Evolutionary conservation across 64 coral and sea anemone genomes (phyloP).

Genomic region (Cladopsammia gracilis): DNA sequence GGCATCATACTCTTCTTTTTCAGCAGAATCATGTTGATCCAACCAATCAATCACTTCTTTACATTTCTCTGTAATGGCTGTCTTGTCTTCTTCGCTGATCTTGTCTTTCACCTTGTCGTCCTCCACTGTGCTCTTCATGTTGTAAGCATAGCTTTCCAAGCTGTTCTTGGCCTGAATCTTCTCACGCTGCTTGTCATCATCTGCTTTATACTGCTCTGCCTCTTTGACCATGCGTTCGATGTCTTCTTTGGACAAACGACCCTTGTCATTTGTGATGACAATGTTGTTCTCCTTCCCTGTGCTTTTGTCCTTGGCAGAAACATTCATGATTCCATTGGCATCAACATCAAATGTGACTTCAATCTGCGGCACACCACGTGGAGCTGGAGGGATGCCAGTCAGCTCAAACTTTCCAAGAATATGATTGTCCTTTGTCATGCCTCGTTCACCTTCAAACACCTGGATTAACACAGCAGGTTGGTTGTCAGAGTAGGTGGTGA

Average conservation of each 20-base stretch:
- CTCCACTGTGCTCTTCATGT: slow-evolving; percentile 73
- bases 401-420: slow-evolving; percentile 82
- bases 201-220: slow-evolving; percentile 61
- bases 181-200: slow-evolving; percentile 66
- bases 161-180: slow-evolving; percentile 63
- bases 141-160: slow-evolving; percentile 74
- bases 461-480: slow-evolving; percentile 73
- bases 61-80: slow-evolving; percentile 54
- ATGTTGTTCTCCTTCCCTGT: slow-evolving; percentile 84
- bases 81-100: slow-evolving; percentile 78
- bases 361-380: slow-evolving; percentile 79
- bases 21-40: slow-evolving; percentile 17
- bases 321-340: slow-evolving; percentile 83
- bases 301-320: slow-evolving; percentile 76
- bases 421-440: slow-evolving; percentile 72
- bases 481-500: slow-evolving; percentile 77
- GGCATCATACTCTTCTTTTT: slow-evolving; percentile 56
- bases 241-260: slow-evolving; percentile 69
- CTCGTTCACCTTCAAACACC: slow-evolving; percentile 79
- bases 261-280: slow-evolving; percentile 79
- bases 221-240: slow-evolving; percentile 79
- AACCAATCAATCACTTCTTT: slow-evolving; percentile 73
- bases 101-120: slow-evolving; percentile 81
- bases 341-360: slow-evolving; percentile 81
- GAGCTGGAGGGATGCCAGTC: slow-evolving; percentile 76